Evolutionary conservation across 2,113 vertebrate species (phyloP).

Genomic region (Onychorhynchus coronatus): DNA sequence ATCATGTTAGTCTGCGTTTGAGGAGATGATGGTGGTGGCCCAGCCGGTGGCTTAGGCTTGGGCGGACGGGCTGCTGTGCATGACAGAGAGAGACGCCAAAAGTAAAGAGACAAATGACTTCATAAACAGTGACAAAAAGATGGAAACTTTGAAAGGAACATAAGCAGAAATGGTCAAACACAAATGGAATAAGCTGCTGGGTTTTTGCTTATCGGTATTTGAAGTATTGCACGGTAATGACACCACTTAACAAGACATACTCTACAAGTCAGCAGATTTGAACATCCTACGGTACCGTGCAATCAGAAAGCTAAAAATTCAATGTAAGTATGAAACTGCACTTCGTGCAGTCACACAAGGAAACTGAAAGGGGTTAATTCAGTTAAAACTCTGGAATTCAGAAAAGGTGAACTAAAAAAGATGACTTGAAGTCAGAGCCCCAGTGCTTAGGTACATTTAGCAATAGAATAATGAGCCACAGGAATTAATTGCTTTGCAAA

Average conservation of each 20-base stretch:
- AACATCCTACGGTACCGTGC: not conserved
- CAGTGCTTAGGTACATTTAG: conserved; percentile 40
- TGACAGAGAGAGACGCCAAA: conserved; percentile 73
- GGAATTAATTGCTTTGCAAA: conserved; percentile 70
- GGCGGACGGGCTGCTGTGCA: conserved; percentile 75
- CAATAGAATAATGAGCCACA: conserved; percentile 38
- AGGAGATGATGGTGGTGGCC: conserved; percentile 77
- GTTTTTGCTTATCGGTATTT: conserved; percentile 18
- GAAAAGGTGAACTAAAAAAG: conserved; percentile 31
- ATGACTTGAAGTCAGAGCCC: not conserved
- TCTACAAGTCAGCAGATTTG: conserved; percentile 32
- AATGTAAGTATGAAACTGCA: not conserved
- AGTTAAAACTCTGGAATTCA: conserved; percentile 9
- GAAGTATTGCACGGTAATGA: conserved; percentile 34
- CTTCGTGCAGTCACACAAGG: conserved; percentile 11
- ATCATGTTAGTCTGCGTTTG: conserved; percentile 78
- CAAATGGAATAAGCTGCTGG: conserved; percentile 51
- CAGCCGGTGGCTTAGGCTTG: conserved; percentile 71
- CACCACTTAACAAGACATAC: conserved; percentile 38
- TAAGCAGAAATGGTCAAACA: conserved; percentile 68
- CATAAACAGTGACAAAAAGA: conserved; percentile 74
- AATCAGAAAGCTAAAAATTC: conserved; percentile 58
- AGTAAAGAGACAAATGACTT: conserved; percentile 79
- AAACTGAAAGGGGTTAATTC: not conserved
- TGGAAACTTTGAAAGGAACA: conserved; percentile 71